Evolutionary conservation across 1,140 invertebrate species (phyloP).

Genomic region (Lamellibrachia luymesi): DNA sequence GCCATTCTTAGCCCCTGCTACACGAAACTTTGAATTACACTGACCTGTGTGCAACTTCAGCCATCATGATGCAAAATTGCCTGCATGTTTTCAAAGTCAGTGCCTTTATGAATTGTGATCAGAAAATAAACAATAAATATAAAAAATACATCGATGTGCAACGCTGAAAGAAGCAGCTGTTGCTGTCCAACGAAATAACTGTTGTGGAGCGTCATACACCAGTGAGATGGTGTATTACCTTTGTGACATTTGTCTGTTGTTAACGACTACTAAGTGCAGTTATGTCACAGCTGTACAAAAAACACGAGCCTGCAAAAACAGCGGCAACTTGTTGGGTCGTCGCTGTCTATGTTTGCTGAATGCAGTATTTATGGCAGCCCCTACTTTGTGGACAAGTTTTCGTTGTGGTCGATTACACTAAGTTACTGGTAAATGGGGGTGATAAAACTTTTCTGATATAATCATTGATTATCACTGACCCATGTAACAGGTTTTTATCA

Average conservation of each 20-base stretch:
- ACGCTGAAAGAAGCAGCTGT: too few species aligned
- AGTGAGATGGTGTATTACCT: background rate
- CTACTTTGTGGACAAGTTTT: background rate
- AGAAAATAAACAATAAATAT: background rate
- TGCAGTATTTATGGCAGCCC: background rate
- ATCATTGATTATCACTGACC: background rate
- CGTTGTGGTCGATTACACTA: background rate
- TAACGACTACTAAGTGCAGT: background rate
- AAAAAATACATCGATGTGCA: too few species aligned
- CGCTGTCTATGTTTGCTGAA: background rate
- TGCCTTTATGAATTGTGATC: background rate
- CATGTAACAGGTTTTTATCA: background rate
- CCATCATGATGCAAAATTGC: background rate
- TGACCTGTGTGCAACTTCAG: background rate
- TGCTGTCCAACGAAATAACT: background rate
- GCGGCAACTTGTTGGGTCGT: background rate
- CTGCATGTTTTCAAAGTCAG: background rate
- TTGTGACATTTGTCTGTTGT: background rate
- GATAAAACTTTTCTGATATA: background rate
- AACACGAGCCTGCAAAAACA: background rate
- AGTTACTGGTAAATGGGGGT: background rate
- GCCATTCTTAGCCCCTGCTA: background rate
- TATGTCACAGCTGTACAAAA: background rate
- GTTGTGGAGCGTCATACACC: background rate
- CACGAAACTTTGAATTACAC: too few species aligned